Evolutionary conservation across 2,797 vertebrate genomes (phyloP).

Genomic region (Sternotherus odoratus): DNA sequence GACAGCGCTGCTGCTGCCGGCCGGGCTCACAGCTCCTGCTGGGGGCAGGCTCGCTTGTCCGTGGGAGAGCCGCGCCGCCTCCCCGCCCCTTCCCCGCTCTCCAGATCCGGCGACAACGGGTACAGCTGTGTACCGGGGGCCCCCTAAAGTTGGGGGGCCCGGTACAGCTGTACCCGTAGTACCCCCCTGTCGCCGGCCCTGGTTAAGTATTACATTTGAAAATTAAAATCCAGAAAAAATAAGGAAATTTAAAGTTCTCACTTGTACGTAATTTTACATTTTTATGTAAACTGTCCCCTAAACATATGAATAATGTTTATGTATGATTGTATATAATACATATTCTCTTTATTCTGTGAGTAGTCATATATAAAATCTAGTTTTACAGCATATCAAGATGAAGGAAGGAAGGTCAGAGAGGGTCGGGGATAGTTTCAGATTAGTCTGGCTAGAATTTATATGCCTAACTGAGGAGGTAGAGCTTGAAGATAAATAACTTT

Average conservation of each 20-base stretch:
- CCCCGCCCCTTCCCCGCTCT: too few relatives aligned
- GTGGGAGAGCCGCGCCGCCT: too few relatives aligned
- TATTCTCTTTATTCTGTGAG: not conserved
- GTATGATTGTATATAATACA: not conserved
- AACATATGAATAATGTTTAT: not conserved
- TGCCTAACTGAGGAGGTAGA: conserved; percentile 9
- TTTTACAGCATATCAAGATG: not conserved
- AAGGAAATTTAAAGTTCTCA: not conserved
- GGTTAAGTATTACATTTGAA: not conserved
- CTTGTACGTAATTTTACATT: not conserved
- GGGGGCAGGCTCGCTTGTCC: too few relatives aligned
- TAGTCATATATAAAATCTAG: not conserved
- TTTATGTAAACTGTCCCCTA: not conserved
- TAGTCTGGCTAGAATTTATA: conserved; percentile 10
- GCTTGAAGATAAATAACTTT: conserved; percentile 27
- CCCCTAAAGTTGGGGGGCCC: too few relatives aligned
- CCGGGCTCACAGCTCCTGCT: too few relatives aligned
- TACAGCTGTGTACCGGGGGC: too few relatives aligned
- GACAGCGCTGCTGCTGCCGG: too few relatives aligned
- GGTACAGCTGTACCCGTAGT: too few relatives aligned
- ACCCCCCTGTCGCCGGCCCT: too few relatives aligned
- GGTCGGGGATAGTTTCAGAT: not conserved
- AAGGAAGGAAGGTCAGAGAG: not conserved
- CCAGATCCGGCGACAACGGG: too few relatives aligned
- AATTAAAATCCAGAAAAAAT: not conserved